phyloP scores from a whole-genome alignment of 2,888 invertebrate species.

The Chymomyza amoena region DNA sequence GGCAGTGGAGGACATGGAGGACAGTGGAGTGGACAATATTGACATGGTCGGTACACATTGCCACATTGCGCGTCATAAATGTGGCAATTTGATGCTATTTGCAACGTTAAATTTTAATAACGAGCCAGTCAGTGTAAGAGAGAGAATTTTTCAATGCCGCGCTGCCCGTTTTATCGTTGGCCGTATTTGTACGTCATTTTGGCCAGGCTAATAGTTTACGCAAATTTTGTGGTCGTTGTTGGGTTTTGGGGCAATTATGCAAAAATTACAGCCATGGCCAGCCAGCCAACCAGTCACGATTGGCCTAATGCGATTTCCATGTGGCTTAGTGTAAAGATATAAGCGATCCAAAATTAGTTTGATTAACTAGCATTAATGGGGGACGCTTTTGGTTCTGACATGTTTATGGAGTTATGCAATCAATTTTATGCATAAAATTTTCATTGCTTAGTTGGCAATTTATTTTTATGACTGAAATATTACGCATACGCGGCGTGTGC shows the following conservation, averaged over 20 bases:
- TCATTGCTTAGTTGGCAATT: conserved; percentile 4
- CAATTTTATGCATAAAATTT: not conserved
- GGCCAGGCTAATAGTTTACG: conserved; percentile 55
- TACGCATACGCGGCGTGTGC: not conserved
- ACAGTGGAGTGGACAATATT: not conserved
- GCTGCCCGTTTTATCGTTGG: not conserved
- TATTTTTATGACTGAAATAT: not conserved
- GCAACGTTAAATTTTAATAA: conserved; percentile 70
- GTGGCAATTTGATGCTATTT: conserved; percentile 67
- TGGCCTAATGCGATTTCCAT: conserved; percentile 67
- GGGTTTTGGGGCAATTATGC: conserved; percentile 65
- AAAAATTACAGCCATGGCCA: conserved; percentile 54
- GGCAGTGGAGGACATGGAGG: conserved; percentile 5
- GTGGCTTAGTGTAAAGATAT: conserved; percentile 17
- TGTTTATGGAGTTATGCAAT: not conserved
- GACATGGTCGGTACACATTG: conserved; percentile 30
- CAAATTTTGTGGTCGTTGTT: conserved; percentile 54
- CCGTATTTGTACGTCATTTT: conserved; percentile 14
- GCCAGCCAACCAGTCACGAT: not conserved
- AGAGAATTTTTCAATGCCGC: not conserved
- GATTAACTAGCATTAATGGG: conserved; percentile 63
- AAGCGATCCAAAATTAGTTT: conserved; percentile 50
- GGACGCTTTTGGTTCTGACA: conserved; percentile 15
- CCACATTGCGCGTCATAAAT: conserved; percentile 53
- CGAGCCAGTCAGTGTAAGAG: conserved; percentile 16